These are phyloP conservation scores for Gymnodraco acuticeps DNA, from an alignment of 2,797 vertebrate genomes.

Conservation along the genomic window DNA sequence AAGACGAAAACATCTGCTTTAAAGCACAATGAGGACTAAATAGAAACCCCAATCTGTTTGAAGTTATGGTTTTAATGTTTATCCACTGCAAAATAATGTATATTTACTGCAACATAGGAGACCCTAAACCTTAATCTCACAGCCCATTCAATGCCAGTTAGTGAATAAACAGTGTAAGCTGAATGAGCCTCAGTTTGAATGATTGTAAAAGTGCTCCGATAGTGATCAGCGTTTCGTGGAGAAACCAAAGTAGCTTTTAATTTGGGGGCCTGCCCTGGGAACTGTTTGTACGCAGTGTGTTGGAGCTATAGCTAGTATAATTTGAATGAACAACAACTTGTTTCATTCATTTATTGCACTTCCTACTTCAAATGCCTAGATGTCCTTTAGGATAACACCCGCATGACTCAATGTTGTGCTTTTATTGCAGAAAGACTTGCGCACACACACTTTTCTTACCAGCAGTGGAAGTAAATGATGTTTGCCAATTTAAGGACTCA, in stretches of 20 bases:
- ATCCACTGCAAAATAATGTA: not conserved
- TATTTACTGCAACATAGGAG: not conserved
- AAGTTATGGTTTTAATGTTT: slow-evolving; percentile 16
- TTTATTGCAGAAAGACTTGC: slow-evolving; percentile 18
- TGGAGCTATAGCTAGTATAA: not conserved
- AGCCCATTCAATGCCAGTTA: slow-evolving; percentile 14
- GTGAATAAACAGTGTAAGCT: not conserved
- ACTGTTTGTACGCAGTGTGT: not conserved
- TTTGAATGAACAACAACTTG: slow-evolving; percentile 7
- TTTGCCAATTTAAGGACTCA: slow-evolving; percentile 3
- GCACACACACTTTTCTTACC: not conserved
- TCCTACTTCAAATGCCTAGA: not conserved
- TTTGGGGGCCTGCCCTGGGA: slow-evolving; percentile 6
- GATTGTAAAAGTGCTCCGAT: slow-evolving; percentile 33
- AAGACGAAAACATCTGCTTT: not conserved
- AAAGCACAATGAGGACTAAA: not conserved
- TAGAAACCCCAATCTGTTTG: not conserved
- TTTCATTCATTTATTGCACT: slow-evolving; percentile 24
- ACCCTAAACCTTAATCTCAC: not conserved
- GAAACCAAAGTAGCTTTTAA: slow-evolving; percentile 9
- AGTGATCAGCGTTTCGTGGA: slow-evolving; percentile 17
- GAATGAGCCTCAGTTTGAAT: slow-evolving; percentile 28
- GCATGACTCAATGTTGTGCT: slow-evolving; percentile 18
- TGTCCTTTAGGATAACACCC: slow-evolving; percentile 10
- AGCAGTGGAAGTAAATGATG: slow-evolving; percentile 9